These are phyloP conservation scores for Drosophila novamexicana DNA, from an alignment of 1,140 invertebrate species.

Conservation along the genomic window DNA sequence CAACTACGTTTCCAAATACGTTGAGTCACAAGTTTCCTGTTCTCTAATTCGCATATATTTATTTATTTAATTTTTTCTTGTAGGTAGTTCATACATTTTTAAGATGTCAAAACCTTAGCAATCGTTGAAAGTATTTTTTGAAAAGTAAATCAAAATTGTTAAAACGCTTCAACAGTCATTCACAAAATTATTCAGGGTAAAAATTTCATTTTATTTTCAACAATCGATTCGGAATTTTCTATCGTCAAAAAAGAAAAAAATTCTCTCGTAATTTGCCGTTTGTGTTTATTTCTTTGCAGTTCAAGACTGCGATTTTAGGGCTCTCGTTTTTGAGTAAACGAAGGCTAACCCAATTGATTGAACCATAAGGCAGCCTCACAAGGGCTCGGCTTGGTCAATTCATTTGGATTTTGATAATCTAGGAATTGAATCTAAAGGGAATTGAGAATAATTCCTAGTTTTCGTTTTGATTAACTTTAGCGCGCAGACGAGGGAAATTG, in stretches of 20 bases:
- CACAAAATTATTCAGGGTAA: constrained; percentile 39
- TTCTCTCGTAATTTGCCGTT: constrained; percentile 37
- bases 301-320: neutral
- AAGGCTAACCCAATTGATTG: neutral
- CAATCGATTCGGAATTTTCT: constrained; percentile 38
- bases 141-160: constrained; percentile 19
- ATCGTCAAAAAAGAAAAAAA: constrained; percentile 46
- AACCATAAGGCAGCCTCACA: too few relatives aligned
- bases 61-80: neutral
- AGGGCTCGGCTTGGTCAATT: neutral
- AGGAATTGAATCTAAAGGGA: neutral
- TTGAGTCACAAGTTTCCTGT: too few relatives aligned
- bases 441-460: neutral
- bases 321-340: too few relatives aligned
- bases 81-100: neutral
- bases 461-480: constrained; percentile 40
- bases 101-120: neutral
- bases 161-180: constrained; percentile 29
- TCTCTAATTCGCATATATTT: neutral
- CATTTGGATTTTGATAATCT: neutral
- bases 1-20: too few relatives aligned
- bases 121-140: neutral
- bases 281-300: constrained; percentile 9
- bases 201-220: constrained; percentile 34
- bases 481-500: constrained; percentile 70